Evolutionary conservation across 2,113 vertebrate genomes (phyloP).

Genomic region (Muntiacus reevesi): DNA sequence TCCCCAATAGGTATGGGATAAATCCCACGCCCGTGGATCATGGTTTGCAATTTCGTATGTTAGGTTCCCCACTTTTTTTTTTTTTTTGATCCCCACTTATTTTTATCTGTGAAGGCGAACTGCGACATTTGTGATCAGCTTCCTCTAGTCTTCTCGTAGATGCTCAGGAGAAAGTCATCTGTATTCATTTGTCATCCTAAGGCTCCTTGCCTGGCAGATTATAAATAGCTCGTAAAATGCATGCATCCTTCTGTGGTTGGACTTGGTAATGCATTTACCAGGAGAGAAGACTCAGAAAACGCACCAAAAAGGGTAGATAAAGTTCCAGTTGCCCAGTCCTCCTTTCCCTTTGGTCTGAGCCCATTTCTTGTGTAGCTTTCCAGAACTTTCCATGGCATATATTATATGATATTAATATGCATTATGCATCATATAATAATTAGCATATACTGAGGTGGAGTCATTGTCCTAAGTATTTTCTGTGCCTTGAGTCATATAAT

Average conservation of each 20-base stretch:
- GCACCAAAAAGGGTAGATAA: background rate
- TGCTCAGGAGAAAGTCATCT: background rate
- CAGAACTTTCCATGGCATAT: background rate
- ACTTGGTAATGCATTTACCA: background rate
- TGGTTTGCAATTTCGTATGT: background rate
- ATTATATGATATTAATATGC: background rate
- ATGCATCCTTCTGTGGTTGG: background rate
- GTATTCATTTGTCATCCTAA: background rate
- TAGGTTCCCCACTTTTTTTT: background rate
- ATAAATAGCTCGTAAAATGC: background rate
- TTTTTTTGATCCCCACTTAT: background rate
- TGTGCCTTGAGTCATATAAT: background rate
- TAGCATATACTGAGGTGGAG: background rate
- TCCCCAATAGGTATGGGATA: background rate
- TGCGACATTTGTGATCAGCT: background rate
- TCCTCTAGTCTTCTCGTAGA: background rate
- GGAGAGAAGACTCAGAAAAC: background rate
- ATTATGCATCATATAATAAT: background rate
- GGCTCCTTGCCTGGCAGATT: background rate
- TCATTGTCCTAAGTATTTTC: background rate
- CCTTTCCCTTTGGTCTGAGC: background rate
- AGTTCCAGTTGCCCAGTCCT: background rate
- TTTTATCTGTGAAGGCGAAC: background rate
- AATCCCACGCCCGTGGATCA: too few species aligned
- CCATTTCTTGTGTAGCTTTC: background rate